These are phyloP conservation scores for Amblyjoppa proteus DNA, from an alignment of 2,888 invertebrate species.

Conservation along the genomic window DNA sequence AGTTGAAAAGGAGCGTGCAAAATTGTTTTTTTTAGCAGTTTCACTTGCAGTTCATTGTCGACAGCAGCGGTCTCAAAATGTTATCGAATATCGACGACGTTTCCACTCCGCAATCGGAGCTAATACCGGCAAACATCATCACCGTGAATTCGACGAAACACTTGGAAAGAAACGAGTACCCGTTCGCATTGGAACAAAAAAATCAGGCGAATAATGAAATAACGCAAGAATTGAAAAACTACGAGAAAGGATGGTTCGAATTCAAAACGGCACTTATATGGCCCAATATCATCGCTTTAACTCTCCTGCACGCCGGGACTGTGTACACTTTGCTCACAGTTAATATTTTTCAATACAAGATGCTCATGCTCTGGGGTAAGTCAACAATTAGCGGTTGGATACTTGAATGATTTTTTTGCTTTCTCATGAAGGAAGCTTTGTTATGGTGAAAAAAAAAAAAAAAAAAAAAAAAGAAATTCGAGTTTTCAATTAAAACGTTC, in stretches of 20 bases:
- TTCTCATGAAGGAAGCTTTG: no score
- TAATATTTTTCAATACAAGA: constrained; percentile 80
- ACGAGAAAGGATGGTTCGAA: constrained; percentile 72
- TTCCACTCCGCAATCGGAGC: constrained; percentile 32
- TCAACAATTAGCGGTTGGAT: not conserved
- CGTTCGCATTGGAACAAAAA: not conserved
- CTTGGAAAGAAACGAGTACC: no score
- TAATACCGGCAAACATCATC: constrained; percentile 34
- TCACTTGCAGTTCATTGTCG: not conserved
- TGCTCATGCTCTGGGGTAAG: constrained; percentile 87
- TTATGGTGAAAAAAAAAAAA: no score
- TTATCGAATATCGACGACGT: constrained; percentile 60
- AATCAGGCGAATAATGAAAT: no score
- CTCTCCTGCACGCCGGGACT: constrained; percentile 85
- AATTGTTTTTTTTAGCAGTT: not conserved
- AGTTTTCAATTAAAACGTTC: no score
- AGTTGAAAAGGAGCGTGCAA: not conserved
- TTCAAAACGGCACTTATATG: constrained; percentile 88
- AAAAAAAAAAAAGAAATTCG: no score
- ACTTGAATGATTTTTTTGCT: no score
- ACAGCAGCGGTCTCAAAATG: constrained; percentile 38
- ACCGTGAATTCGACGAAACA: constrained; percentile 16
- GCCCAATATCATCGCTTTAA: constrained; percentile 87
- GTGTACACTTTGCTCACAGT: constrained; percentile 82
- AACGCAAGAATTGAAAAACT: no score